Percentiles rank a stretch among this genome's conserved stretches.
phyloP scores from a whole-genome alignment of 2,113 vertebrate genomes.

The Rana temporaria region DNA sequence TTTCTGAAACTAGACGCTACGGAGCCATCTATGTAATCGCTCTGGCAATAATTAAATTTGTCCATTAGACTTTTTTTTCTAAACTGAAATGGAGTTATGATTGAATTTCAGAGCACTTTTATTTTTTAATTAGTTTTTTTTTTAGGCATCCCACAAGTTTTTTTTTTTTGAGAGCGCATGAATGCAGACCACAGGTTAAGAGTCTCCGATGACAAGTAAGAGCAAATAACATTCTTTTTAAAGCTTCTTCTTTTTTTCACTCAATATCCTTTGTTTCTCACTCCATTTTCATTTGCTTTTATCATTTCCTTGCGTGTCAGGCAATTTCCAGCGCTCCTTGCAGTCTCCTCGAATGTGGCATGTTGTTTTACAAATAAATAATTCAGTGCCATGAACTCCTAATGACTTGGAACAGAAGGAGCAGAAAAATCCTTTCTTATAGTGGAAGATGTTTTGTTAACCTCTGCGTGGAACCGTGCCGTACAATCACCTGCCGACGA shows the following conservation, averaged over 20 bases:
- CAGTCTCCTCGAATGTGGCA: slow-evolving; percentile 9
- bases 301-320: slow-evolving; percentile 19
- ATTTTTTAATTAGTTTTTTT: background rate
- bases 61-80: background rate
- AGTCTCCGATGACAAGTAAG: background rate
- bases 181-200: too few species aligned
- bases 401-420: slow-evolving; percentile 29
- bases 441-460: background rate
- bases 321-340: slow-evolving; percentile 25
- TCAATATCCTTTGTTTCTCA: slow-evolving; percentile 28
- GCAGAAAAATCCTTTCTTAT: slow-evolving; percentile 15
- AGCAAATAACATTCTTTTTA: background rate
- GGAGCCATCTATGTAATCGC: background rate
- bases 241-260: background rate
- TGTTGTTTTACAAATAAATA: slow-evolving; percentile 43
- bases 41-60: background rate
- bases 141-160: background rate
- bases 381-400: slow-evolving; percentile 33
- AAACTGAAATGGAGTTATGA: background rate
- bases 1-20: background rate
- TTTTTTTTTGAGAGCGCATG: too few species aligned
- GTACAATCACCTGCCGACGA: background rate
- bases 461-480: background rate
- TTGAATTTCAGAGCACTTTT: background rate
- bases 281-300: slow-evolving; percentile 17